Evolutionary conservation across 2,113 vertebrate genomes (phyloP).

Genomic region (Aphyosemion australe): DNA sequence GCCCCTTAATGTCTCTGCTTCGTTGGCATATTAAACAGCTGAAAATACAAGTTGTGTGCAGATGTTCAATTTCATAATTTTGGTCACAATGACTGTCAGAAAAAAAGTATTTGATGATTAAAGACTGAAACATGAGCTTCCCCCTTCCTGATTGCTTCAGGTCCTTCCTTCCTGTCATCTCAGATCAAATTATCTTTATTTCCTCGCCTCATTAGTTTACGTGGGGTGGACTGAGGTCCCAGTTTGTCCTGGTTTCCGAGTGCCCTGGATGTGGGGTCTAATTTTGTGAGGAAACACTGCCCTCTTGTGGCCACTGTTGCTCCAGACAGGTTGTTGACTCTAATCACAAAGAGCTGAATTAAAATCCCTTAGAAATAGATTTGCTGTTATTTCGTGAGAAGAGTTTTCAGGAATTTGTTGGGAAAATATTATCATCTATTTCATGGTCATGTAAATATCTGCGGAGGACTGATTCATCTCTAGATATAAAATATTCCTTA

Average conservation of each 20-base stretch:
- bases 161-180: slow-evolving; percentile 23
- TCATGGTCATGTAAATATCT: not conserved
- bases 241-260: not conserved
- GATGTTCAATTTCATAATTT: no score
- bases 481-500: not conserved
- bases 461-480: not conserved
- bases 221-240: slow-evolving; percentile 19
- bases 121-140: not conserved
- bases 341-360: not conserved
- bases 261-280: slow-evolving; percentile 14
- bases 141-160: not conserved
- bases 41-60: not conserved
- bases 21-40: not conserved
- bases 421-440: not conserved
- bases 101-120: not conserved
- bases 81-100: not conserved
- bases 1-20: no score
- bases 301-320: slow-evolving; percentile 47
- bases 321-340: slow-evolving; percentile 15
- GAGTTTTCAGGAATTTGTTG: not conserved
- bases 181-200: slow-evolving; percentile 27
- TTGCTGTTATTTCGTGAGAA: no score
- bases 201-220: slow-evolving; percentile 28
- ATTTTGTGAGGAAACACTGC: slow-evolving; percentile 49
- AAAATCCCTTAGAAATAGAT: slow-evolving; percentile 9